A percentile compares a stretch with the other conserved stretches of the same genome.
Evolutionary conservation across 1,140 invertebrate species (phyloP).

Genomic region (Drosophila oshimai): DNA sequence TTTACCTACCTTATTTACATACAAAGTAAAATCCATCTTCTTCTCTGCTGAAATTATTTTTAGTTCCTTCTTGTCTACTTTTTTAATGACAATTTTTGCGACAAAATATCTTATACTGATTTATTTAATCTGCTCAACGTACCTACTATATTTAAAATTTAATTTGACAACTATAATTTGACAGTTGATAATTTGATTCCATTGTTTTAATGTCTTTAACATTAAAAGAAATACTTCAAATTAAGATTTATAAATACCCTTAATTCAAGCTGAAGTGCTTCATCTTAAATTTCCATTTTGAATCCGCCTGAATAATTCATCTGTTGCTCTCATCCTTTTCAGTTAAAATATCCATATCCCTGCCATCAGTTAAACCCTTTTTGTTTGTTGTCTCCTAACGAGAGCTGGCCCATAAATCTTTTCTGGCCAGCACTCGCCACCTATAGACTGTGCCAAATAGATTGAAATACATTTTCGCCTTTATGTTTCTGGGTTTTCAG

Average conservation of each 20-base stretch:
- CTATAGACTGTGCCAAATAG: conserved; percentile 57
- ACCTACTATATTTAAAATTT: no score
- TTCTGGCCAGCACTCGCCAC: conserved; percentile 30
- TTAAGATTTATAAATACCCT: no score
- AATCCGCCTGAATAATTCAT: conserved; percentile 25
- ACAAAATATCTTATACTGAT: no score
- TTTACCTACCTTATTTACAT: background rate
- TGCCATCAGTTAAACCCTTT: conserved; percentile 54
- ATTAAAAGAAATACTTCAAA: no score
- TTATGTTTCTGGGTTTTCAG: conserved; percentile 18
- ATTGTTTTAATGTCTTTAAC: no score
- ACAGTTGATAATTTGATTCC: no score
- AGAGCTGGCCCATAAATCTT: conserved; percentile 60
- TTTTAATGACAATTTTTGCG: no score
- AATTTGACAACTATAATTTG: no score
- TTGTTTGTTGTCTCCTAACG: conserved; percentile 39
- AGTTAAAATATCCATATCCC: conserved; percentile 26
- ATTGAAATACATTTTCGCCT: conserved; percentile 75
- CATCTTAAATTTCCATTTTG: background rate
- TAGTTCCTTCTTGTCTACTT: no score
- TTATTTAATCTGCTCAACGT: no score
- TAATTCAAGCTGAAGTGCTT: background rate
- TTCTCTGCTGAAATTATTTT: no score
- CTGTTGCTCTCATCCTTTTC: conserved; percentile 43
- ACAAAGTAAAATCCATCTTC: background rate